Base-by-base conservation (phyloP, 2,113 vertebrate genomes). In the Coreoperca whiteheadi region DNA sequence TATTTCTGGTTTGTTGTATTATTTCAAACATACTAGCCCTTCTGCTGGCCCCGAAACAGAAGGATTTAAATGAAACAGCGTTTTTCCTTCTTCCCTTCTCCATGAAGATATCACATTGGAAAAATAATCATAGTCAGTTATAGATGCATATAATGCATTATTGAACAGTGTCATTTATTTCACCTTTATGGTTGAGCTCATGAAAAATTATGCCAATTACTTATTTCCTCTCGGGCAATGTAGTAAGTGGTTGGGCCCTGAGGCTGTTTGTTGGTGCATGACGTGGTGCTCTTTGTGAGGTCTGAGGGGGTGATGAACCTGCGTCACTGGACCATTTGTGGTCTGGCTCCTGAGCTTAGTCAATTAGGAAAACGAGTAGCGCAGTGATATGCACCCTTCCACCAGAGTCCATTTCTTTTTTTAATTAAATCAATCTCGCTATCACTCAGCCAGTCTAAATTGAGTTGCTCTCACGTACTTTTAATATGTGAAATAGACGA, bases 151-250 rank as follows among this genome's bases (percentile, higher is more conserved):
- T 90, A 89, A 96, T 98, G 95, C 96, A 99, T 99, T 97, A 98
- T 98, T 98, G 95, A 98, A 96, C 93, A 95, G 94, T 96, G 96
- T 96, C 96, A 96, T 95, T 97, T 97, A 96, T 96, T 97, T 95
- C 93, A 94, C 93, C 95, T 97, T 96, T 96, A 96, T 95, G 94
- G 95, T 96, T 96, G 95, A 96, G 94, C 94, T 96, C 94, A 94
- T 97, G 96, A 98, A 96, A 97, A 97, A 98, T 97, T 82, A 97
- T 96, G 96, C 95, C 97, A 98, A 97, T 98, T 97, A 97, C 95
- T 94, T 94, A 94, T 94, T 96, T 97, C 94, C 96, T 95, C 95
- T 95, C 84, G 89, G 94, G 95, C 95, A 94, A 92, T 96, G 95
- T 95, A 94, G 91, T 74, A 95, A 95, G 78, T 91, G 90, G 88